Evolutionary conservation across 1,140 invertebrate species (phyloP), one percentile per base, ranked within the genome.

Genomic region (Caenorhabditis tropicalis): DNA sequence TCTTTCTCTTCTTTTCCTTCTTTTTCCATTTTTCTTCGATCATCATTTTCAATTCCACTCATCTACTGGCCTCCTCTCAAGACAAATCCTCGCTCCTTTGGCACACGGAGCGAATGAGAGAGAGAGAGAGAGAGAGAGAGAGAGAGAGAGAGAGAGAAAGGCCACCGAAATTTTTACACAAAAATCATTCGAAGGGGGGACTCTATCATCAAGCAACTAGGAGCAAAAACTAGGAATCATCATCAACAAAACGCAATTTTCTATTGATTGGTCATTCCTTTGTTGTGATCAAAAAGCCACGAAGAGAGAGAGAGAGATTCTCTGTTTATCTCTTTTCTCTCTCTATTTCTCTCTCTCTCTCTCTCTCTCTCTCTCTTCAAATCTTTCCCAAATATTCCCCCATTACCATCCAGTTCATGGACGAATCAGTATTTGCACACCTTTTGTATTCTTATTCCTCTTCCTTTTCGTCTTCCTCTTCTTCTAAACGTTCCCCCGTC

Each of bases 351-450:
- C 53, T 58, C 53, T 24, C 53, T 58, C 53, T 58, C 53, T 58
- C 53, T 29, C n/a, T 58, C 19, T n/a, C 65, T 12, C n/a, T n/a
- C n/a, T n/a, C n/a, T n/a, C n/a, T n/a, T n/a, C n/a, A n/a, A n/a
- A n/a, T n/a, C n/a, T n/a, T n/a, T n/a, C n/a, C n/a, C n/a, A n/a
- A n/a, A n/a, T 43, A 2, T 43, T 27, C n/a, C 1, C 29, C 2
- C 3, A 65, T 65, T 65, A n/a, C 56, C 12, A 36, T 12, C n/a
- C 65, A 74, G 43, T 74, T 74, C 43, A 74, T 74, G 65, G 65
- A 74, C 9, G 65, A 74, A 5, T 3, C 3, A 43, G 4, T 74
- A 74, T 74, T 74, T 74, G 65, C 65, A 74, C 65, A 74, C 65
- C 65, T 74, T 65, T 65, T 33, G 9, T 1, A 24, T 56, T 56